These are phyloP conservation scores for Synergus gifuensis DNA, from an alignment of 2,888 invertebrate species.

Conservation along the genomic window DNA sequence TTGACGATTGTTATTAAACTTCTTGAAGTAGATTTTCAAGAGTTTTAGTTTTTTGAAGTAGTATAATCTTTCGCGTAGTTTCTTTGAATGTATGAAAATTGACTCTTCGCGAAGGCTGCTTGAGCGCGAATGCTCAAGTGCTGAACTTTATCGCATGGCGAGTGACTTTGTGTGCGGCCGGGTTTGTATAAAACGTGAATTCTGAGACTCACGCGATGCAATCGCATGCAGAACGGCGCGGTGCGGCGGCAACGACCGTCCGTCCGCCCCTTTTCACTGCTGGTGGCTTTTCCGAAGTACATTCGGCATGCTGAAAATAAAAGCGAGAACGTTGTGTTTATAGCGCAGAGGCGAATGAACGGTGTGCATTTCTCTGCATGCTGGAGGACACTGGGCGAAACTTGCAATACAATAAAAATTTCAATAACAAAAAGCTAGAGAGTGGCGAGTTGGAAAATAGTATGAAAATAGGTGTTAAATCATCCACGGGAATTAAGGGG, in stretches of 20 bases:
- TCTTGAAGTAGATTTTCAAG: not conserved
- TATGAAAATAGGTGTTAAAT: not conserved
- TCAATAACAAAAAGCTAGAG: not conserved
- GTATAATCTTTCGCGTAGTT: not conserved
- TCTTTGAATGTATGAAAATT: conserved; percentile 5
- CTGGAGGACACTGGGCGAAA: conserved; percentile 1
- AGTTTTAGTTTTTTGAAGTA: not conserved
- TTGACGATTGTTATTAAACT: not conserved
- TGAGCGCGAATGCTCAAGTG: conserved; percentile 5
- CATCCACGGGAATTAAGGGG: not conserved
- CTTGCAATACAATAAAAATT: conserved; percentile 1
- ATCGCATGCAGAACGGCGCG: conserved; percentile 19
- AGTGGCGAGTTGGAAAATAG: not conserved
- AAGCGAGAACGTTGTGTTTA: conserved; percentile 47
- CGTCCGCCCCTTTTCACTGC: conserved; percentile 36
- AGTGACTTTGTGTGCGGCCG: conserved; percentile 29
- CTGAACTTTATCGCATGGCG: conserved; percentile 34
- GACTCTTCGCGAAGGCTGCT: conserved; percentile 37
- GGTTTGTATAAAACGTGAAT: conserved; percentile 33
- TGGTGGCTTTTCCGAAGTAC: conserved; percentile 40
- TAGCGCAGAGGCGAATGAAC: conserved; percentile 58
- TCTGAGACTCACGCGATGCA: conserved; percentile 34
- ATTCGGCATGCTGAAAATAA: conserved; percentile 51
- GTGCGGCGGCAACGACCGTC: not conserved
- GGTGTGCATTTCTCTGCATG: conserved; percentile 20